phyloP scores from a whole-genome alignment of 1,140 invertebrate genomes.

The Trinorchestia longiramus region DNA sequence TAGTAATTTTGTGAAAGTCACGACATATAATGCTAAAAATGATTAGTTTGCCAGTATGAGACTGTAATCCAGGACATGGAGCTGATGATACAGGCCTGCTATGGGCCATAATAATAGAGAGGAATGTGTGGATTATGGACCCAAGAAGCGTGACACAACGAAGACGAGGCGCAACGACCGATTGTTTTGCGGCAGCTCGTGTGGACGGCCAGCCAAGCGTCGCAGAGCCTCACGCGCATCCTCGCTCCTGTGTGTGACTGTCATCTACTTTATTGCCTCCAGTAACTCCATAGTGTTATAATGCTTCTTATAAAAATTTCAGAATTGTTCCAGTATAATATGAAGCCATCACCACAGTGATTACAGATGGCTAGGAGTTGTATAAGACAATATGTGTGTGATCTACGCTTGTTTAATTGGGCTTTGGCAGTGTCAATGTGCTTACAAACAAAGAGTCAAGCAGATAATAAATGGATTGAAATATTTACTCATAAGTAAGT shows the following conservation, averaged over 20 bases:
- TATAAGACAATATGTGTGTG: too few species aligned
- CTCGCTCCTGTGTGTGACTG: neutral
- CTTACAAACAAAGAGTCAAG: too few species aligned
- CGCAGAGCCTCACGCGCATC: neutral
- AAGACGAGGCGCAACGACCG: constrained; percentile 26
- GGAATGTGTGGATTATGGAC: constrained; percentile 15
- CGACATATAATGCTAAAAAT: neutral
- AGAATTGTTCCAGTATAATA: too few species aligned
- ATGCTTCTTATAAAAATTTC: too few species aligned
- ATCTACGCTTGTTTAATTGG: too few species aligned
- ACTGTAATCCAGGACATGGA: neutral
- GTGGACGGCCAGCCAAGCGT: constrained; percentile 10
- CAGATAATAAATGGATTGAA: too few species aligned
- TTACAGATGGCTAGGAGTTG: too few species aligned
- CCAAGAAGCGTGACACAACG: constrained; percentile 39
- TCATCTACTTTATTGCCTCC: too few species aligned
- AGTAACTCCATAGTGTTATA: too few species aligned
- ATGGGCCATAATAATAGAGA: constrained; percentile 20
- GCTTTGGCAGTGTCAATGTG: too few species aligned
- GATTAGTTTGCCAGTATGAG: neutral
- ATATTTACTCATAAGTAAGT: too few species aligned
- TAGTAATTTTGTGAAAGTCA: neutral
- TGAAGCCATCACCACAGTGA: too few species aligned
- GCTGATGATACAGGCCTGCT: neutral
- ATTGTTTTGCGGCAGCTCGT: constrained; percentile 26